These are phyloP conservation scores for Glyptemys insculpta DNA, from an alignment of 2,797 vertebrate species.

Conservation along the genomic window DNA sequence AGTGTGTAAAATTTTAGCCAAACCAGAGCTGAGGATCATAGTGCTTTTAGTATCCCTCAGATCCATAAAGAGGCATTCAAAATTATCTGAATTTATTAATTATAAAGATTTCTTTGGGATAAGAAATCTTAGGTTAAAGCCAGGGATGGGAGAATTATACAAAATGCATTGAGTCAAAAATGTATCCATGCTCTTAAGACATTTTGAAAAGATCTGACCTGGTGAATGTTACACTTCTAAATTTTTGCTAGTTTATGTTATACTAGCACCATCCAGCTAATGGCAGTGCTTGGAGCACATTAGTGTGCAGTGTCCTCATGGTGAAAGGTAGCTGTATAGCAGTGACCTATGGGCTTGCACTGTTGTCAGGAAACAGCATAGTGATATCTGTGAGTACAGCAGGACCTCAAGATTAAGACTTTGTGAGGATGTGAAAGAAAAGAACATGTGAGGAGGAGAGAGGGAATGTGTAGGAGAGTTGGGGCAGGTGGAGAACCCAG, in stretches of 20 bases:
- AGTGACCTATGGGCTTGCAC: not conserved
- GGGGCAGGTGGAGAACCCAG: not conserved
- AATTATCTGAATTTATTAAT: slow-evolving; percentile 2
- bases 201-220: not conserved
- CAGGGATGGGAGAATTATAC: not conserved
- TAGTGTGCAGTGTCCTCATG: not conserved
- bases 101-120: not conserved
- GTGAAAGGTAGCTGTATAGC: not conserved
- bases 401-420: not conserved
- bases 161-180: not conserved
- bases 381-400: not conserved
- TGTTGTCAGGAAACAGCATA: not conserved
- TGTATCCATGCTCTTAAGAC: not conserved
- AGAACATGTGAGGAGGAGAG: not conserved
- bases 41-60: slow-evolving; percentile 29
- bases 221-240: not conserved
- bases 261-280: fast-evolving
- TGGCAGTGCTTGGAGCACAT: not conserved
- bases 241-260: not conserved
- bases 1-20: slow-evolving; percentile 62
- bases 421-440: not conserved
- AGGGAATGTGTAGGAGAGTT: not conserved
- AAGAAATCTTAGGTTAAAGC: not conserved
- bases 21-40: slow-evolving; percentile 51
- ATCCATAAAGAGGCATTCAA: slow-evolving; percentile 32